Percentiles rank a stretch among this genome's conserved stretches.
Conservation (phyloP, 2,888 invertebrate species). For the Acronicta leporina region DNA sequence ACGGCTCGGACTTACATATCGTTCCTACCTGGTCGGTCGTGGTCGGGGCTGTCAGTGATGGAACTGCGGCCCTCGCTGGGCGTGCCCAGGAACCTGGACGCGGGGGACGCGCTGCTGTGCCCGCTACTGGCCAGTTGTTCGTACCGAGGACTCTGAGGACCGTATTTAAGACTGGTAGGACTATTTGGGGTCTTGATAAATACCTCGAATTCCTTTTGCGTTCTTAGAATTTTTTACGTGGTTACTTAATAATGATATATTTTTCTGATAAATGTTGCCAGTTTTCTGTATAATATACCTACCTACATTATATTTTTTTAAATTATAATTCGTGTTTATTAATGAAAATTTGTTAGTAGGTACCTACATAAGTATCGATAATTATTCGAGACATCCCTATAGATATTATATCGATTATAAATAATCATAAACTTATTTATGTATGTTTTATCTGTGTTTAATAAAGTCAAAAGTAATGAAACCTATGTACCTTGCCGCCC, state of each 20-base stretch:
- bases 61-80: conserved; percentile 83
- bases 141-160: conserved; percentile 84
- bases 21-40: conserved; percentile 88
- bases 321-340: no score
- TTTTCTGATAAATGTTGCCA: no score
- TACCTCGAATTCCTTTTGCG: neutral
- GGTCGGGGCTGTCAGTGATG: conserved; percentile 81
- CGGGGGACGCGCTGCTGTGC: conserved; percentile 83
- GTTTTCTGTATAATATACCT: no score
- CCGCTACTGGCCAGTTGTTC: conserved; percentile 86
- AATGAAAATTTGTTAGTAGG: no score
- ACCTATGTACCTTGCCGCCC: conserved; percentile 81
- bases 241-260: no score
- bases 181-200: conserved; percentile 34
- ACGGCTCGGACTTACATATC: conserved; percentile 88
- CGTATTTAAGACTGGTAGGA: conserved; percentile 52
- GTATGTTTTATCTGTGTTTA: neutral
- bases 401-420: no score
- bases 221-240: neutral
- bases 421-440: no score
- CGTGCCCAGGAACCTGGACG: conserved; percentile 79
- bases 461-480: conserved; percentile 38
- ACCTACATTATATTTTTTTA: no score
- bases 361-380: no score
- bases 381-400: no score